These are phyloP conservation scores for Solenodon paradoxus DNA, from an alignment of 2,113 vertebrate species.

Conservation along the genomic window DNA sequence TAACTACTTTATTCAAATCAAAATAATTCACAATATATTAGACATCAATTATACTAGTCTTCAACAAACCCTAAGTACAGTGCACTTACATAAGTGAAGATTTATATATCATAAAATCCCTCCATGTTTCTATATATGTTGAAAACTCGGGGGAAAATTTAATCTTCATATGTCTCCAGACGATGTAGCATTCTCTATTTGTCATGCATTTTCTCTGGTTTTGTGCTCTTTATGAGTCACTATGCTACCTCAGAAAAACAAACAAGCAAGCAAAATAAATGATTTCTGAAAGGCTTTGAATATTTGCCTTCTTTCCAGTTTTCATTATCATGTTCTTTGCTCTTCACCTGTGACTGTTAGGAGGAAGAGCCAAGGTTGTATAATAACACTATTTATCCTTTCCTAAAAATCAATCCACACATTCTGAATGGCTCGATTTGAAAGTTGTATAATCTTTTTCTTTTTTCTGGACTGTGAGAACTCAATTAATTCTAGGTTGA, in stretches of 20 bases:
- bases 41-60: background rate
- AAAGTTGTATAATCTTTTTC: background rate
- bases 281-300: background rate
- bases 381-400: background rate
- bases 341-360: background rate
- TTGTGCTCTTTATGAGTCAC: background rate
- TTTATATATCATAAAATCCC: background rate
- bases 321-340: background rate
- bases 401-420: background rate
- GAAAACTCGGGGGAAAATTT: background rate
- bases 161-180: background rate
- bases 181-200: background rate
- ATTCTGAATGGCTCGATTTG: background rate
- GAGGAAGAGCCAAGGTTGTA: background rate
- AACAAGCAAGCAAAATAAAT: background rate
- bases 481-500: background rate
- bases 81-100: background rate
- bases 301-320: background rate
- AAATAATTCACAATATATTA: background rate
- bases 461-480: background rate
- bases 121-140: background rate
- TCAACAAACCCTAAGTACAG: background rate
- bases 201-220: background rate
- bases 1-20: background rate
- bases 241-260: background rate